phyloP scores from a whole-genome alignment of 2,888 invertebrate genomes.

The Drosophila affinis region DNA sequence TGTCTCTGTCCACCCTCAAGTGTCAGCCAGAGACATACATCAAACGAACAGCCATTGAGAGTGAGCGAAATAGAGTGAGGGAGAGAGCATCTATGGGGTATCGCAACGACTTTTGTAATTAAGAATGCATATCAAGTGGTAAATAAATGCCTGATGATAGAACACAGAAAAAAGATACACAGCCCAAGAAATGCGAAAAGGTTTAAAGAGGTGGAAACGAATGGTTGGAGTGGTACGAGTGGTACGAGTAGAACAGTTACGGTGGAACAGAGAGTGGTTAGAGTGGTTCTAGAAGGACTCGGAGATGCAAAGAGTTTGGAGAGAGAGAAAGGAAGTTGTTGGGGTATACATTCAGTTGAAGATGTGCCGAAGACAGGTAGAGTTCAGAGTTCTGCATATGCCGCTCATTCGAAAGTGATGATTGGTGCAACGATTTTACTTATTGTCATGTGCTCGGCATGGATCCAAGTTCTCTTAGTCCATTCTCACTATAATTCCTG shows the following conservation, averaged over 20 bases:
- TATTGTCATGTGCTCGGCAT: too few species aligned
- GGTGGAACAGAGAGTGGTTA: not conserved
- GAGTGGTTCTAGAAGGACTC: not conserved
- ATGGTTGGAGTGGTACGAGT: not conserved
- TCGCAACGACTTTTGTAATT: conserved; percentile 47
- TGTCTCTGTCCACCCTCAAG: conserved; percentile 76
- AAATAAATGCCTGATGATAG: conserved; percentile 46
- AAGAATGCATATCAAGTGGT: conserved; percentile 59
- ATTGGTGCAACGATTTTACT: too few species aligned
- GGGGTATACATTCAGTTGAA: not conserved
- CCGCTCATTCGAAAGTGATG: too few species aligned
- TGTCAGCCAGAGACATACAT: conserved; percentile 55
- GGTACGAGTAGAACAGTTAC: not conserved
- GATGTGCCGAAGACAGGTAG: too few species aligned
- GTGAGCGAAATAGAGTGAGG: not conserved
- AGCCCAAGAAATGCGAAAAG: conserved; percentile 13
- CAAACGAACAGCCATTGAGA: conserved; percentile 10
- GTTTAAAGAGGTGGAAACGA: conserved; percentile 11
- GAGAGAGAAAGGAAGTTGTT: not conserved
- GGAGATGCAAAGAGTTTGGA: not conserved
- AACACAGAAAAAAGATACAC: conserved; percentile 16
- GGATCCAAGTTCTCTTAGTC: too few species aligned
- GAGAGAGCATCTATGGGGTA: conserved; percentile 1
- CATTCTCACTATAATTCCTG: too few species aligned
- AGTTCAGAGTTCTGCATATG: too few species aligned